Percentiles rank a stretch among this genome's conserved stretches.
phyloP scores from a whole-genome alignment of 2,797 vertebrate genomes.

The Orestias chungarensis region DNA sequence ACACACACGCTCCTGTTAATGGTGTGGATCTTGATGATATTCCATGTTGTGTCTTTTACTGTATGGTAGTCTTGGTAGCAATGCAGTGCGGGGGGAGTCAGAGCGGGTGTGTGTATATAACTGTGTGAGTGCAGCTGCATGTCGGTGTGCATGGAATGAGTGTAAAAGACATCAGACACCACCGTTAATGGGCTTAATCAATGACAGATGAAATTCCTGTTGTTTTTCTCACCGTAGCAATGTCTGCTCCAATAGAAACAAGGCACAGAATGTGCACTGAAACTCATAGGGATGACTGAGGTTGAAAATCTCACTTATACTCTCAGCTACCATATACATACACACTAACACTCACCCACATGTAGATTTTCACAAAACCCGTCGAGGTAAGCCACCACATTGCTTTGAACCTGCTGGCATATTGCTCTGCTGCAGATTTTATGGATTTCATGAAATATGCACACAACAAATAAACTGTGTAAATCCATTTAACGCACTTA shows the following conservation, averaged over 20 bases:
- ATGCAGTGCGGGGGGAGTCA: conserved; percentile 54
- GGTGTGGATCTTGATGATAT: conserved; percentile 75
- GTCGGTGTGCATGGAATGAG: conserved; percentile 73
- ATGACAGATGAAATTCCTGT: conserved; percentile 81
- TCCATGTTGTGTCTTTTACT: conserved; percentile 74
- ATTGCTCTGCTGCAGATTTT: conserved; percentile 48
- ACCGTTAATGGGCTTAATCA: conserved; percentile 81
- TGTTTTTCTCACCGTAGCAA: conserved; percentile 78
- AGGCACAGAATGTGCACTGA: conserved; percentile 71
- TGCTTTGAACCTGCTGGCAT: conserved; percentile 53
- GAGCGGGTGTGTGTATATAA: conserved; percentile 39
- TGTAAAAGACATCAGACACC: conserved; percentile 81
- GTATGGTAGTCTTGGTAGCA: conserved; percentile 70
- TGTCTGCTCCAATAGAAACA: conserved; percentile 78
- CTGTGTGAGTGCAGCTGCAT: conserved; percentile 62
- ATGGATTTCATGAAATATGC: conserved; percentile 67
- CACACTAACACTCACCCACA: conserved; percentile 26
- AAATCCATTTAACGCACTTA: conserved; percentile 52
- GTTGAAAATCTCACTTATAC: conserved; percentile 75
- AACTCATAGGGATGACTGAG: conserved; percentile 71
- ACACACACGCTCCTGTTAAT: conserved; percentile 21
- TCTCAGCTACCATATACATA: conserved; percentile 57
- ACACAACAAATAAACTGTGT: conserved; percentile 72
- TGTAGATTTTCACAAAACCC: conserved; percentile 21
- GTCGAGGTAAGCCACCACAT: conserved; percentile 34